phyloP scores from a whole-genome alignment of 1,140 invertebrate genomes.

The Scaptomyza graminum region DNA sequence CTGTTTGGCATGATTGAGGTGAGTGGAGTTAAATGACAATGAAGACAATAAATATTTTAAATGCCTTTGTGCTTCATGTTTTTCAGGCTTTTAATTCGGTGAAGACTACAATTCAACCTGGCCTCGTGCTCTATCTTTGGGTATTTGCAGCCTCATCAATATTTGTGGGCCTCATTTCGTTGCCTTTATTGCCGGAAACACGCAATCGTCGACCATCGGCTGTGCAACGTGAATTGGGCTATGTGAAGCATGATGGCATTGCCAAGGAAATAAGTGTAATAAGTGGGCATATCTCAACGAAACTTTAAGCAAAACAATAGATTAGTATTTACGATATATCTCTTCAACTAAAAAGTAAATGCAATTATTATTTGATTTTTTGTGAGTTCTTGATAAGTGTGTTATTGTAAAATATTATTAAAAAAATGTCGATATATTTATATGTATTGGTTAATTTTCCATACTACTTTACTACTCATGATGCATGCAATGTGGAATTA shows the following conservation, averaged over 20 bases:
- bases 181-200: conserved; percentile 64
- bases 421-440: too few species aligned
- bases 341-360: not conserved
- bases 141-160: conserved; percentile 66
- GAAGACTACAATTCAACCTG: conserved; percentile 45
- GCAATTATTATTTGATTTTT: not conserved
- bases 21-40: not conserved
- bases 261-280: conserved; percentile 43
- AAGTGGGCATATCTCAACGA: conserved; percentile 60
- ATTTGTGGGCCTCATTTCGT: conserved; percentile 58
- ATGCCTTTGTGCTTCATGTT: not conserved
- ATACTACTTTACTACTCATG: too few species aligned
- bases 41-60: not conserved
- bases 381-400: too few species aligned
- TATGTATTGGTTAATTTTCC: too few species aligned
- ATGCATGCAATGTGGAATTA: too few species aligned
- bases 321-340: conserved; percentile 10
- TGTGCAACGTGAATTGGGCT: conserved; percentile 62
- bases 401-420: too few species aligned
- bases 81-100: conserved; percentile 64
- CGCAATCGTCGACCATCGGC: conserved; percentile 58
- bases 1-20: conserved; percentile 76
- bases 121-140: conserved; percentile 59
- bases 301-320: conserved; percentile 38
- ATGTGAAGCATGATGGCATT: conserved; percentile 50